phyloP scores from a whole-genome alignment of 2,797 vertebrate genomes.

The Varecia variegata region DNA sequence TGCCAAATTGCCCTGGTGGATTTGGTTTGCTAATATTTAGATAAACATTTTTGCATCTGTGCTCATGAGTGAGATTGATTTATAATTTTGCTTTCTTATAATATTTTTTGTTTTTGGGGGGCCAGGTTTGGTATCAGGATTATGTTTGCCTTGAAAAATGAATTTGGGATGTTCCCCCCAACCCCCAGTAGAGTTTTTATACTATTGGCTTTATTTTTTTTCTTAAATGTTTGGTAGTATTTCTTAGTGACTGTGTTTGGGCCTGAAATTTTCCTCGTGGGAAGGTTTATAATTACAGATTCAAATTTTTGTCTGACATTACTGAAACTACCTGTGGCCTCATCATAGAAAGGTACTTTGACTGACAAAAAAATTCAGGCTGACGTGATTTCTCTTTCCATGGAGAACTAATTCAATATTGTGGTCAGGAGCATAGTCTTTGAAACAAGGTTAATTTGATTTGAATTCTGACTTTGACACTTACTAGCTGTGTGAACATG shows the following conservation, averaged over 20 bases:
- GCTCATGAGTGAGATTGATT: neutral
- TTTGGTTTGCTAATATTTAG: conserved; percentile 2
- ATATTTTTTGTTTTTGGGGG: neutral
- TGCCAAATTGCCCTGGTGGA: neutral
- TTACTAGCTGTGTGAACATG: neutral
- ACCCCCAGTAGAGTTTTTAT: neutral
- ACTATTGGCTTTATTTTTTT: conserved; percentile 1
- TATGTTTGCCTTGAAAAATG: neutral
- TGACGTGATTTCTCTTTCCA: neutral
- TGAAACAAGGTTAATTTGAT: neutral
- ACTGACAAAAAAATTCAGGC: neutral
- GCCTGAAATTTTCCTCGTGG: neutral
- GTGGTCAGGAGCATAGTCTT: neutral
- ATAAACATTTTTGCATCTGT: neutral
- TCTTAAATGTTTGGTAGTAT: neutral
- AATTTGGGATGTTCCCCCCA: neutral
- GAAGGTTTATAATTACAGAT: conserved; percentile 21
- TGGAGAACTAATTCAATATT: neutral
- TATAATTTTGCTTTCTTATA: conserved; percentile 12
- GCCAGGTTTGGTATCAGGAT: neutral
- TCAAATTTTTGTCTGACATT: neutral
- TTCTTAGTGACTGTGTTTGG: neutral
- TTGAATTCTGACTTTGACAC: neutral
- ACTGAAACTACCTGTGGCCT: neutral
- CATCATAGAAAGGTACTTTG: neutral